Evolutionary conservation across 2,113 vertebrate species (phyloP).

Genomic region (Spea bombifrons): DNA sequence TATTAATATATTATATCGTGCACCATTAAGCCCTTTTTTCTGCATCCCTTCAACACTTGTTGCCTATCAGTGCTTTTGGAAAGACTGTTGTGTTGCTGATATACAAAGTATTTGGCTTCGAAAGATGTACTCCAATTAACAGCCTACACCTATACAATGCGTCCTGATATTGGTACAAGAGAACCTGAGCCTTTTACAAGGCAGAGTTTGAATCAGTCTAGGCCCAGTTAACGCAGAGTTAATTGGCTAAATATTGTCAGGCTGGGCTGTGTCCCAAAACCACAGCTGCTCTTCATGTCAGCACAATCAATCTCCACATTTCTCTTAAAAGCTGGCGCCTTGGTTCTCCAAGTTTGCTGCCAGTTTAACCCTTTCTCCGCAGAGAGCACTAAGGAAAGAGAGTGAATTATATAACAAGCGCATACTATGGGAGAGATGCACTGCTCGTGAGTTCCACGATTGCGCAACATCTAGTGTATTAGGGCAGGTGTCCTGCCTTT

Average conservation of each 20-base stretch:
- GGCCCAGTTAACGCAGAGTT: slow-evolving; percentile 39
- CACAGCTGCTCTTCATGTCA: slow-evolving; percentile 43
- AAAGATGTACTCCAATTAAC: not conserved
- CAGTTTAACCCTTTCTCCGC: slow-evolving; percentile 21
- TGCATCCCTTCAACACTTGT: too few species aligned
- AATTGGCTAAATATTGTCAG: slow-evolving; percentile 47
- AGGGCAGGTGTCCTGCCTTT: too few species aligned
- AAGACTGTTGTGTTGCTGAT: too few species aligned
- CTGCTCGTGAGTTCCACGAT: too few species aligned
- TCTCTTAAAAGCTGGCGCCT: slow-evolving; percentile 24
- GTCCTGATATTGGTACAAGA: not conserved
- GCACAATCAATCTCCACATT: slow-evolving; percentile 36
- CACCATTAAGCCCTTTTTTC: too few species aligned
- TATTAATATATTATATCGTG: too few species aligned
- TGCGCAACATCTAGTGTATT: too few species aligned
- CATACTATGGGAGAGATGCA: too few species aligned
- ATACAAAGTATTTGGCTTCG: too few species aligned
- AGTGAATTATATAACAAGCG: not conserved
- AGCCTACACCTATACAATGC: not conserved
- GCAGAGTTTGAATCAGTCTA: slow-evolving; percentile 7
- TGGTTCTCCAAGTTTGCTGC: slow-evolving; percentile 2
- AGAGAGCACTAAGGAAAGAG: not conserved
- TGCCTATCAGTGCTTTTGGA: too few species aligned
- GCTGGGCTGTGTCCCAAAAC: slow-evolving; percentile 40
- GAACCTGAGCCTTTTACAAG: slow-evolving; percentile 28